Evolutionary conservation across 2,113 vertebrate species (phyloP).

Genomic region (Pogona vitticeps): DNA sequence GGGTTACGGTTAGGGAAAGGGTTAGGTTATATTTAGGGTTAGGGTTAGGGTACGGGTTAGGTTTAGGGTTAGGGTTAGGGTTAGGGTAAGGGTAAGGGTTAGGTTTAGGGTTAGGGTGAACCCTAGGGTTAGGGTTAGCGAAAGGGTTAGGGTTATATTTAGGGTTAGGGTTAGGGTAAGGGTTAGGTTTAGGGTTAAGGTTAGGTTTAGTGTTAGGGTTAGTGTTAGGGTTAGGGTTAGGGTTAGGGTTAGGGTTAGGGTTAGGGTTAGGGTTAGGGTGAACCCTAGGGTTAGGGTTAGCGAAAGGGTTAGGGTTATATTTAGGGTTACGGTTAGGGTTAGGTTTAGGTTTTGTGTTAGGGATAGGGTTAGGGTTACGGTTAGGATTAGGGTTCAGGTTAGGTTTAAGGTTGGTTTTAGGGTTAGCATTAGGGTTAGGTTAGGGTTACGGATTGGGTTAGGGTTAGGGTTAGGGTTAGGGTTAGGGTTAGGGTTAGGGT

Average conservation of each 20-base stretch:
- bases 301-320: neutral
- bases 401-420: too few relatives aligned
- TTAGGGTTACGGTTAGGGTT: neutral
- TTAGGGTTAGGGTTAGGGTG: slow-evolving; percentile 4
- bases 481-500: slow-evolving; percentile 4
- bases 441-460: neutral
- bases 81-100: neutral
- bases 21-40: neutral
- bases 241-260: slow-evolving; percentile 29
- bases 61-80: neutral
- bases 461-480: slow-evolving; percentile 21
- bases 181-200: neutral
- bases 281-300: slow-evolving; percentile 35
- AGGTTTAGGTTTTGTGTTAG: neutral
- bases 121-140: too few relatives aligned
- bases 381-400: too few relatives aligned
- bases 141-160: slow-evolving; percentile 2
- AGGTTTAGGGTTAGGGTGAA: neutral
- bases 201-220: too few relatives aligned
- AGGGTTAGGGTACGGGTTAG: neutral
- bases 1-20: too few relatives aligned
- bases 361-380: too few relatives aligned
- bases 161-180: neutral
- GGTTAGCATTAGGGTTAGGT: too few relatives aligned
- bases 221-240: slow-evolving; percentile 23